phyloP scores from a whole-genome alignment of 1,140 invertebrate species.

The Lepidurus couesii region DNA sequence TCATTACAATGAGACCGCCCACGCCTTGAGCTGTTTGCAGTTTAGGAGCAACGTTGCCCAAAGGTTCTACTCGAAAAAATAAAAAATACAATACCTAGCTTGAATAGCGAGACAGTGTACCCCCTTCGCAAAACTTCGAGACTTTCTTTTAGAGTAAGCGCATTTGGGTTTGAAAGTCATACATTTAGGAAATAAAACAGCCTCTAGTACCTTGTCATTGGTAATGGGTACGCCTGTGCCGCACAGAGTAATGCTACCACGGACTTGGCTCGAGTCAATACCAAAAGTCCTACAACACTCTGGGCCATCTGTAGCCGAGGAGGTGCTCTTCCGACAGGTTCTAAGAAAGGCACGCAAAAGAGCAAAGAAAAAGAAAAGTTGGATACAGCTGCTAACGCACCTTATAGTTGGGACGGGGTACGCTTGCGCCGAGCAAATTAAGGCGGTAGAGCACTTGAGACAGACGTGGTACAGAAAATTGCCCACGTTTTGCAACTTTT shows the following conservation, averaged over 20 bases:
- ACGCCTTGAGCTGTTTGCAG: neutral
- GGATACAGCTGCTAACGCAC: slow-evolving; percentile 20
- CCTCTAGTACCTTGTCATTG: slow-evolving; percentile 31
- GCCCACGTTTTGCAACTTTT: neutral
- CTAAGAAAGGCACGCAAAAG: neutral
- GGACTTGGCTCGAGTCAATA: slow-evolving; percentile 3
- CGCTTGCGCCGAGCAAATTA: slow-evolving; percentile 34
- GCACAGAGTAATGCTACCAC: slow-evolving; percentile 28
- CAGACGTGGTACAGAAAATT: neutral
- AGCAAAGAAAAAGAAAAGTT: neutral
- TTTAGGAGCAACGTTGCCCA: neutral
- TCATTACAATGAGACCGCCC: neutral
- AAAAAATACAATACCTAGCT: neutral
- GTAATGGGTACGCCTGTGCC: slow-evolving; percentile 34
- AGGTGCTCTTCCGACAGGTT: slow-evolving; percentile 32
- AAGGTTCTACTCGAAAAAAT: neutral
- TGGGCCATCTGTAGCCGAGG: slow-evolving; percentile 24
- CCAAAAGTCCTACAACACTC: slow-evolving; percentile 5
- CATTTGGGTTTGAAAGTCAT: too few species aligned
- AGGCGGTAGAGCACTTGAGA: slow-evolving; percentile 23
- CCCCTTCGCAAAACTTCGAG: neutral
- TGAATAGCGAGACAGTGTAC: neutral
- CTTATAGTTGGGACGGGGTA: slow-evolving; percentile 35
- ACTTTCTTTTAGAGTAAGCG: too few species aligned
- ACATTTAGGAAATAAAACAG: too few species aligned